These are phyloP conservation scores for Aphidius colemani DNA, from an alignment of 2,888 invertebrate species.

Conservation along the genomic window DNA sequence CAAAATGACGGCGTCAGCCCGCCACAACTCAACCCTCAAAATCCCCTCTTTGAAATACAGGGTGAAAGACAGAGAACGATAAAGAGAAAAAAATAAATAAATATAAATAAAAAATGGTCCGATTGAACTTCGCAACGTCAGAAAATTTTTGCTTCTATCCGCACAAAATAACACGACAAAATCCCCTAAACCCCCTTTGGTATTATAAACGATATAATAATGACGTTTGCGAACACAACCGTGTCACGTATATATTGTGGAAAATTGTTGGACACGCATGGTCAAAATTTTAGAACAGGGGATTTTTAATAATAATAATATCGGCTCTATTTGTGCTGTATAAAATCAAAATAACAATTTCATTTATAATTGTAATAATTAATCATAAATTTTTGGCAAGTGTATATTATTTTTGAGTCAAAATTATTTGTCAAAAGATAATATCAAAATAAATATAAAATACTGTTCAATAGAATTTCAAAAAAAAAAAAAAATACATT, in stretches of 20 bases:
- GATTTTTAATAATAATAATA: neutral
- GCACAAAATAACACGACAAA: neutral
- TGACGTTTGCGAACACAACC: conserved; percentile 25
- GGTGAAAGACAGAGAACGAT: too few species aligned
- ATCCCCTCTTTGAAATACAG: neutral
- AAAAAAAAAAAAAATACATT: conserved; percentile 7
- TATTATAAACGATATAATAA: conserved; percentile 18
- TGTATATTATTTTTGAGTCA: too few species aligned
- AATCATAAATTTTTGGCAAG: too few species aligned
- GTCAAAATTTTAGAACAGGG: conserved; percentile 3
- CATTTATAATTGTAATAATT: too few species aligned
- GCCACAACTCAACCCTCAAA: conserved; percentile 38
- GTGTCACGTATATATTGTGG: conserved; percentile 14
- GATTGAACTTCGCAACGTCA: conserved; percentile 17
- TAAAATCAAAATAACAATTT: neutral
- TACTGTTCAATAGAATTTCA: neutral
- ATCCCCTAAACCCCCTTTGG: too few species aligned
- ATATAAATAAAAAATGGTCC: too few species aligned
- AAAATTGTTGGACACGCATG: conserved; percentile 26
- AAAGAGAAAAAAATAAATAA: too few species aligned
- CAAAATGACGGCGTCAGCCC: conserved; percentile 50
- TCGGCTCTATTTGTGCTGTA: neutral
- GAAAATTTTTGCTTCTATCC: conserved; percentile 15
- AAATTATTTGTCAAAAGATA: too few species aligned
- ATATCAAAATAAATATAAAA: conserved; percentile 1